Percentiles rank a stretch among this genome's conserved stretches.
Evolutionary conservation across 2,888 invertebrate genomes (phyloP).

Genomic region (Eueremaeus valkanovi): DNA sequence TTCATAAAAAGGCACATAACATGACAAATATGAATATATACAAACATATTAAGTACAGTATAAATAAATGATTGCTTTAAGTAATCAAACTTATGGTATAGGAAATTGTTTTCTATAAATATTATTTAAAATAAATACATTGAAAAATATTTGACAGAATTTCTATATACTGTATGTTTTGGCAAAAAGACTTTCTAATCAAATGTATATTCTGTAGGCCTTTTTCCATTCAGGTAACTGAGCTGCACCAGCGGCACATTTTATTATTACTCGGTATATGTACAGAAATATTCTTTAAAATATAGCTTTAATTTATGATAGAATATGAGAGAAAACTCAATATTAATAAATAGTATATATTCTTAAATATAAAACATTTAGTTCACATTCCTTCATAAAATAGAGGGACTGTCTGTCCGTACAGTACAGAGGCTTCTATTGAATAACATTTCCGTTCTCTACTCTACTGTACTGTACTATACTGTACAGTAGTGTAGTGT

Average conservation of each 20-base stretch:
- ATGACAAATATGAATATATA: not conserved
- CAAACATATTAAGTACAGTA: not conserved
- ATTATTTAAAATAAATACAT: not conserved
- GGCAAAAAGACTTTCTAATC: not conserved
- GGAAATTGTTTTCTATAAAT: not conserved
- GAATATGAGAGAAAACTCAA: not conserved
- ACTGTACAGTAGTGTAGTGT: not conserved
- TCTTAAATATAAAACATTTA: constrained; percentile 26
- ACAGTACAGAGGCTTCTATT: not conserved
- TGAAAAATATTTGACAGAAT: not conserved
- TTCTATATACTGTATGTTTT: not conserved
- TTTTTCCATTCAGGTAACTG: not conserved
- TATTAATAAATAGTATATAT: not conserved
- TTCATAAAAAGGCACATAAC: constrained; percentile 13
- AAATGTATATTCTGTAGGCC: not conserved
- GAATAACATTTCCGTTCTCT: constrained; percentile 22
- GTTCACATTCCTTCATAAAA: constrained; percentile 9
- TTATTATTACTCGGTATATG: no score
- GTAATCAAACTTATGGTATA: not conserved
- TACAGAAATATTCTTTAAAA: no score
- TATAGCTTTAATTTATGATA: not conserved
- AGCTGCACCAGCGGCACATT: no score
- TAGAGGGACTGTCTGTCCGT: no score
- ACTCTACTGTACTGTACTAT: no score
- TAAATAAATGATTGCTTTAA: not conserved